These are phyloP conservation scores for Venusia cambrica DNA, from an alignment of 2,888 invertebrate species.

Conservation along the genomic window DNA sequence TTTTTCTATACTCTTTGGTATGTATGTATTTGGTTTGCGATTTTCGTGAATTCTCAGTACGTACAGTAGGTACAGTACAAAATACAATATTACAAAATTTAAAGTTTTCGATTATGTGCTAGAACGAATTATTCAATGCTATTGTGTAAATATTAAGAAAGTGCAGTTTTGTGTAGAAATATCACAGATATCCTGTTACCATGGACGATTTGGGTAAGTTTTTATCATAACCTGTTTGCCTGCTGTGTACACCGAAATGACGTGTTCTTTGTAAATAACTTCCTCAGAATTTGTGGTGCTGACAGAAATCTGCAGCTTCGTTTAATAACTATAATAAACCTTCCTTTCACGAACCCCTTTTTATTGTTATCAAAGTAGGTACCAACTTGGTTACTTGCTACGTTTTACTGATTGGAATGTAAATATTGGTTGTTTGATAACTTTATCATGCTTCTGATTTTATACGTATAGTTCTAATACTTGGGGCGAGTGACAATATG, in stretches of 20 bases:
- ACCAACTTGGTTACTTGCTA: too few species aligned
- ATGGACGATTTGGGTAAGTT: conserved; percentile 79
- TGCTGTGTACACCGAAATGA: conserved; percentile 51
- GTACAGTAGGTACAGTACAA: too few species aligned
- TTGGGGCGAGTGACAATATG: too few species aligned
- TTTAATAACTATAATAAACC: conserved; percentile 1
- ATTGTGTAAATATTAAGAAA: conserved; percentile 29
- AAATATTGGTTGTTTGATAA: conserved; percentile 12
- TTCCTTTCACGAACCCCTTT: conserved; percentile 1
- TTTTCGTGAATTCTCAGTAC: conserved; percentile 39
- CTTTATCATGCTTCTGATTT: too few species aligned
- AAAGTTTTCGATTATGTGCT: conserved; percentile 27
- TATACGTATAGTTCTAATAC: too few species aligned
- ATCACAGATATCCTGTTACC: conserved; percentile 30
- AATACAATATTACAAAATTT: conserved; percentile 44
- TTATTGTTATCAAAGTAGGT: conserved; percentile 7
- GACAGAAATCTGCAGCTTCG: conserved; percentile 1
- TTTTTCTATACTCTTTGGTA: too few species aligned
- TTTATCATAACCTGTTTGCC: conserved; percentile 75
- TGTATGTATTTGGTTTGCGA: conserved; percentile 45
- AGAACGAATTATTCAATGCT: conserved; percentile 32
- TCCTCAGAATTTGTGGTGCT: conserved; percentile 31
- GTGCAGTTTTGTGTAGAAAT: conserved; percentile 26
- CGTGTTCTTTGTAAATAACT: conserved; percentile 63
- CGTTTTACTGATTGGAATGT: conserved; percentile 12